These are phyloP conservation scores for Heliopora coerulea DNA, from an alignment of 92 coral and sea anemone species.

Conservation along the genomic window DNA sequence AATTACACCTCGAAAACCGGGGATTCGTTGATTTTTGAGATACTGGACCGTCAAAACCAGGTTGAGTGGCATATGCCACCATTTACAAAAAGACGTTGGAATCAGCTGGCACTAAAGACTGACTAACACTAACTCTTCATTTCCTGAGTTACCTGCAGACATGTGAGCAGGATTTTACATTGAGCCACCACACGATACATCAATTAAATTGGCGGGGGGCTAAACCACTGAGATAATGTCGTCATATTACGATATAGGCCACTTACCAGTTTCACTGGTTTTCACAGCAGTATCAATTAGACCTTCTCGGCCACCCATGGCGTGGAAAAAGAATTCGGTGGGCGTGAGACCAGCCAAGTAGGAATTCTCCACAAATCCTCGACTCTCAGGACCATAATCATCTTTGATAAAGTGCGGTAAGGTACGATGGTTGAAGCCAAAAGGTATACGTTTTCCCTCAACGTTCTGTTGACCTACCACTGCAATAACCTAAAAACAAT, in stretches of 20 bases:
- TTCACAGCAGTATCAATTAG: constrained; percentile 99
- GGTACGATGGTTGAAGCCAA: constrained; percentile 99
- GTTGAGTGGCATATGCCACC: no score
- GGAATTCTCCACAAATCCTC: constrained; percentile 99
- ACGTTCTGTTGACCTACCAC: constrained; percentile 99
- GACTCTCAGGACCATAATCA: constrained; percentile 99
- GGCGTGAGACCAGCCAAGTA: constrained; percentile 99
- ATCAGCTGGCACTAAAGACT: no score
- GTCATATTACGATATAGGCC: neutral
- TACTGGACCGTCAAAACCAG: no score
- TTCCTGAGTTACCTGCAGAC: no score
- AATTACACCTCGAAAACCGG: no score
- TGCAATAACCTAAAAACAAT: constrained; percentile 78
- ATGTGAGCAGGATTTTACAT: no score
- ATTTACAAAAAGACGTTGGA: no score
- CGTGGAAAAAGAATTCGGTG: constrained; percentile 97
- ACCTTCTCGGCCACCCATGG: constrained; percentile 99
- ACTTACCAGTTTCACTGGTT: constrained; percentile 99
- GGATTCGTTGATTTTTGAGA: no score
- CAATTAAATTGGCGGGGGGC: no score
- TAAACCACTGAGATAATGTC: no score
- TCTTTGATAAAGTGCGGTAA: constrained; percentile 98
- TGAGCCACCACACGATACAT: no score
- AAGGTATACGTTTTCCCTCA: constrained; percentile 99
- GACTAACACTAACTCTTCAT: no score